These are phyloP conservation scores for Oxycera nigricornis DNA, from an alignment of 2,888 invertebrate species.

Conservation along the genomic window DNA sequence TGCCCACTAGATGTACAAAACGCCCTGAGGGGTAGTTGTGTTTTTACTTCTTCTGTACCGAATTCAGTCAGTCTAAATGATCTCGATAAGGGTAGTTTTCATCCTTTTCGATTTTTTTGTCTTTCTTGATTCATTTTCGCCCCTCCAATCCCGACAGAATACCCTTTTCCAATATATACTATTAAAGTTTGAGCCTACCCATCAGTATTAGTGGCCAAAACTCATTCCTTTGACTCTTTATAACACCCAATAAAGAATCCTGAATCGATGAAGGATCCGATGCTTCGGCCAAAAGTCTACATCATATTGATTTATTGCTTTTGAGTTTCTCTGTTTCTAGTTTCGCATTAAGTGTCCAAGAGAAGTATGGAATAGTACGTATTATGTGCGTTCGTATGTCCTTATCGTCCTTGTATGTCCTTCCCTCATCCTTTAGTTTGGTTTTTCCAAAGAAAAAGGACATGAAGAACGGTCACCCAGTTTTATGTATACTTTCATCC, in stretches of 20 bases:
- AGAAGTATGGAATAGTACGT: constrained; percentile 34
- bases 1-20: no score
- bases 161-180: no score
- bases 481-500: constrained; percentile 34
- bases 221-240: background rate
- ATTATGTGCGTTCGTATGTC: background rate
- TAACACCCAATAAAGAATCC: constrained; percentile 3
- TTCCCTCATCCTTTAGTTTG: constrained; percentile 18
- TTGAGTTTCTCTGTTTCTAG: constrained; percentile 50
- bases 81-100: constrained; percentile 16
- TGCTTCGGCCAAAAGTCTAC: constrained; percentile 48
- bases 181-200: background rate
- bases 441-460: background rate
- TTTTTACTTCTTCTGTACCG: background rate
- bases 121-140: background rate
- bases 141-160: background rate
- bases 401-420: constrained; percentile 22
- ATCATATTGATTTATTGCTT: constrained; percentile 54
- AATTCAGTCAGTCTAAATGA: background rate
- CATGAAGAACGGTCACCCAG: constrained; percentile 27
- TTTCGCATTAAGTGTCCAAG: constrained; percentile 43
- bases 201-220: background rate
- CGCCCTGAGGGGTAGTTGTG: no score
- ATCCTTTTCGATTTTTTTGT: background rate
- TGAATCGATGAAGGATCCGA: constrained; percentile 12